Conservation (phyloP, 2,888 invertebrate genomes). For the Synanthedon formicaeformis region DNA sequence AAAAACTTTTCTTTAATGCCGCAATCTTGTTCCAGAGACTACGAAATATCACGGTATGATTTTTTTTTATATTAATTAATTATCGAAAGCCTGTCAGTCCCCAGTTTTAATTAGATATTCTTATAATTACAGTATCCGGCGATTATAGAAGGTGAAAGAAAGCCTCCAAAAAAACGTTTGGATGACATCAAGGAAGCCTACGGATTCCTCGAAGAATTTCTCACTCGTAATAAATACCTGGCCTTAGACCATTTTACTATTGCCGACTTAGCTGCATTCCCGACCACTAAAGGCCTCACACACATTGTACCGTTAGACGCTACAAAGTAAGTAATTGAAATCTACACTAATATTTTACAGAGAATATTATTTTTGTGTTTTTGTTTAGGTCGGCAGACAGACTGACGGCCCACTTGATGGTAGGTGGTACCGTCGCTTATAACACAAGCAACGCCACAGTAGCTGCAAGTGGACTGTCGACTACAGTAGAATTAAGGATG, state of each 20-base stretch:
- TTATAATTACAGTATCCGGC: constrained; percentile 17
- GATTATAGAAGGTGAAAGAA: constrained; percentile 30
- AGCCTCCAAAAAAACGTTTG: constrained; percentile 31
- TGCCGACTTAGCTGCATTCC: constrained; percentile 59
- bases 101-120: no score
- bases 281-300: constrained; percentile 28
- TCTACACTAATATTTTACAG: no score
- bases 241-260: constrained; percentile 63
- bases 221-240: constrained; percentile 53
- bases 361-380: no score
- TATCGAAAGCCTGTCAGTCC: no score
- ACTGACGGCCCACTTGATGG: no score
- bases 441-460: no score
- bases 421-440: no score
- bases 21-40: constrained; percentile 53
- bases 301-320: constrained; percentile 29
- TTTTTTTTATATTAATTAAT: no score
- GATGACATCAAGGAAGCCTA: constrained; percentile 53
- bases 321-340: constrained; percentile 15
- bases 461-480: no score
- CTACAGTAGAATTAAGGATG: no score
- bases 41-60: constrained; percentile 39
- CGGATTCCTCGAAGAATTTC: constrained; percentile 50
- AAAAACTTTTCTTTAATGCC: constrained; percentile 65
- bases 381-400: no score